phyloP scores from a whole-genome alignment of 2,797 vertebrate species.

The Heterohyrax brucei region DNA sequence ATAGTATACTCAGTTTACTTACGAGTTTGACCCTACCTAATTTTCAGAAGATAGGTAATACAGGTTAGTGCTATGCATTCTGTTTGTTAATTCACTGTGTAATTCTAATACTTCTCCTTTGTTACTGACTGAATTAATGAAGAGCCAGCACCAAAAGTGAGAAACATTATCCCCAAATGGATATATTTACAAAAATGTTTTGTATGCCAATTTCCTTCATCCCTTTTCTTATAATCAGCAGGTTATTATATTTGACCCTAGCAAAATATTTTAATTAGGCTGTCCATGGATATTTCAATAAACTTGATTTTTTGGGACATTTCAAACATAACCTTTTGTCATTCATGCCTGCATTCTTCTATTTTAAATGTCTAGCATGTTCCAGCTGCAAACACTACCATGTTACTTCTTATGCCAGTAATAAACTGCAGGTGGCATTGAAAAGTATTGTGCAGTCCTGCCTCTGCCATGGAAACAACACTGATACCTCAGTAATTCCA shows the following conservation, averaged over 20 bases:
- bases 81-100: background rate
- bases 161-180: conserved; percentile 30
- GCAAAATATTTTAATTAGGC: conserved; percentile 84
- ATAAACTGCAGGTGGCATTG: conserved; percentile 71
- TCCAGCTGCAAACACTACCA: conserved; percentile 80
- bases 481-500: conserved; percentile 46
- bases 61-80: background rate
- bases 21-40: conserved; percentile 29
- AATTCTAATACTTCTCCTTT: conserved; percentile 46
- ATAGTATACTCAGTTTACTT: background rate
- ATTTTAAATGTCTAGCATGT: conserved; percentile 80
- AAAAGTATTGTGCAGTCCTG: conserved; percentile 65
- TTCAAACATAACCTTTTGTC: conserved; percentile 83
- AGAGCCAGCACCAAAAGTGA: conserved; percentile 51
- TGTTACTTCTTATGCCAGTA: conserved; percentile 81
- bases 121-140: conserved; percentile 50
- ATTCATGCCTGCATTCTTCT: conserved; percentile 66
- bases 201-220: conserved; percentile 67
- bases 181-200: conserved; percentile 72
- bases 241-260: conserved; percentile 70
- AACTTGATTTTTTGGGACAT: conserved; percentile 82
- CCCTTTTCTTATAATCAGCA: conserved; percentile 79
- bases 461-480: conserved; percentile 66
- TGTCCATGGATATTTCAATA: conserved; percentile 79
- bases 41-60: conserved; percentile 49